Conservation (phyloP, 2,888 invertebrate species). For the Rotaria magnacalcarata region DNA sequence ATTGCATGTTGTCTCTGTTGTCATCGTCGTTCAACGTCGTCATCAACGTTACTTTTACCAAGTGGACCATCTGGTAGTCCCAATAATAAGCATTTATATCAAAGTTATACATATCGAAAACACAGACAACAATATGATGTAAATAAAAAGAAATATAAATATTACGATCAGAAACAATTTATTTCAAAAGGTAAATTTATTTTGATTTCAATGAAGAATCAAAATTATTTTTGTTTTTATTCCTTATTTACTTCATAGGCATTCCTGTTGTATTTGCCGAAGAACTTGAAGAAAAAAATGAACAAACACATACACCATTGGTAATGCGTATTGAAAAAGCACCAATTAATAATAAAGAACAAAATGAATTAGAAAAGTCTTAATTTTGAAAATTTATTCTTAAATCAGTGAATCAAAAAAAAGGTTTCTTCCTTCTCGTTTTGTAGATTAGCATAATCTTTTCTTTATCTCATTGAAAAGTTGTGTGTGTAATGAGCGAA, state of each 20-base stretch:
- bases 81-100: background rate
- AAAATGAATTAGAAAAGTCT: background rate
- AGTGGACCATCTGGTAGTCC: background rate
- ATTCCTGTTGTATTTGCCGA: slow-evolving; percentile 36
- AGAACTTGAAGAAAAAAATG: slow-evolving; percentile 3
- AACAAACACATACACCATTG: slow-evolving; percentile 27
- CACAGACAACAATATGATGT: background rate
- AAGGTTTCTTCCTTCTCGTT: background rate
- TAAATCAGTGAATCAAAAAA: background rate
- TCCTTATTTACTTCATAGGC: background rate
- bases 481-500: background rate
- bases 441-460: background rate
- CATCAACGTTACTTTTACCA: slow-evolving; percentile 25
- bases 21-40: slow-evolving; percentile 24
- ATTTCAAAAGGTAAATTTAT: background rate
- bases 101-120: background rate
- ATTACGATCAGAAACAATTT: background rate
- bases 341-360: background rate
- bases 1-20: slow-evolving; percentile 30
- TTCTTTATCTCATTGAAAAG: background rate
- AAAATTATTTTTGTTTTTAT: background rate
- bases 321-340: slow-evolving; percentile 35
- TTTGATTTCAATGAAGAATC: background rate
- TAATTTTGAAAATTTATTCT: background rate
- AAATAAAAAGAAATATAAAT: background rate